These are phyloP conservation scores for Lycopodina hypogea DNA, from an alignment of 37 sponge, comb jelly and placozoan species.

Conservation along the genomic window DNA sequence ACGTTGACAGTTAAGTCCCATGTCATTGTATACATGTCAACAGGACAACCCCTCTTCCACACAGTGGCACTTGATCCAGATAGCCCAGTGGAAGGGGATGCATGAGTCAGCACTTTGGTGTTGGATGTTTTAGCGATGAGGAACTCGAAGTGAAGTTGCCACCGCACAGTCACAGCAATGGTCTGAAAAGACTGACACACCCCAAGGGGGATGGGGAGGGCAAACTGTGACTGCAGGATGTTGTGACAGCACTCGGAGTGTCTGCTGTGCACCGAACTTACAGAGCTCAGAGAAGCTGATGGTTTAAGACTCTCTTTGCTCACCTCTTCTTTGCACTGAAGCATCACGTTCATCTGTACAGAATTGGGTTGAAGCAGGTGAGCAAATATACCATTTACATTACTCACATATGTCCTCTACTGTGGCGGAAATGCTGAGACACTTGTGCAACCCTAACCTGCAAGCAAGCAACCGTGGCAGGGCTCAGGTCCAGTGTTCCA, in stretches of 20 bases:
- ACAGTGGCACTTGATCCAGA: constrained; percentile 26
- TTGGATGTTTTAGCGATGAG: constrained; percentile 24
- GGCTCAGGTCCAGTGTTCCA: constrained; percentile 61
- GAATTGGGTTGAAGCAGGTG: neutral
- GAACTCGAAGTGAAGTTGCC: constrained; percentile 79
- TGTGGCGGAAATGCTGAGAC: too few relatives aligned
- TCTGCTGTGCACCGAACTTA: constrained; percentile 28
- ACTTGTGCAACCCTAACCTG: constrained; percentile 35
- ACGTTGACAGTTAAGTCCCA: constrained; percentile 61
- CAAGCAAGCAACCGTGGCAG: constrained; percentile 55
- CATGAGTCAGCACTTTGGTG: neutral
- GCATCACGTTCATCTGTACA: constrained; percentile 33
- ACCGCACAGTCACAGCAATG: constrained; percentile 48
- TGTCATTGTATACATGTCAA: constrained; percentile 37
- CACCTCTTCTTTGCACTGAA: constrained; percentile 59
- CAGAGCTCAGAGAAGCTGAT: constrained; percentile 15
- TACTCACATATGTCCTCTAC: too few relatives aligned
- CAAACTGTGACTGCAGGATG: constrained; percentile 56
- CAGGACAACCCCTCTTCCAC: constrained; percentile 19
- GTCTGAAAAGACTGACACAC: constrained; percentile 62
- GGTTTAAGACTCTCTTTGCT: constrained; percentile 21
- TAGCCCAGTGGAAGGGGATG: constrained; percentile 1
- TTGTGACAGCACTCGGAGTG: constrained; percentile 64
- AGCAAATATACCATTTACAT: neutral
- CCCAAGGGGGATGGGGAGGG: constrained; percentile 59